Percentiles rank a stretch among this genome's conserved stretches.
These are phyloP conservation scores for Sarcophaga variegata DNA, from an alignment of 2,888 invertebrate species.

Conservation along the genomic window DNA sequence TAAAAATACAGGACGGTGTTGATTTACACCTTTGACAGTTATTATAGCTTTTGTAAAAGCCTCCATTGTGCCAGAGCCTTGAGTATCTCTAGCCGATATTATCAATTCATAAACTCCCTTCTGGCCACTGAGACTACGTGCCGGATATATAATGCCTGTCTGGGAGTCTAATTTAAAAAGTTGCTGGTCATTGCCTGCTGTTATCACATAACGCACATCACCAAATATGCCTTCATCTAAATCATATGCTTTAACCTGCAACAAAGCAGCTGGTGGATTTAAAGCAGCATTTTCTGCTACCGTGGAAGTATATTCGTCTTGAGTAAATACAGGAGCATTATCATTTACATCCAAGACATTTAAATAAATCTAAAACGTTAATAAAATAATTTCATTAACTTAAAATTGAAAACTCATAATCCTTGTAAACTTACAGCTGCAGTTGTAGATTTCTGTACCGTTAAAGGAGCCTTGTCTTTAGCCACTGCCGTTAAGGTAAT, in stretches of 20 bases:
- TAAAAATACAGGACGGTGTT: conserved; percentile 90
- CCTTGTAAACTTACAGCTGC: conserved; percentile 85
- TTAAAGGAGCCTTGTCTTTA: conserved; percentile 89
- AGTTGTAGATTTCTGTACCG: conserved; percentile 87
- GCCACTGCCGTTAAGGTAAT: conserved; percentile 91
- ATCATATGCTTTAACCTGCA: conserved; percentile 92
- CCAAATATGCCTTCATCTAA: conserved; percentile 90
- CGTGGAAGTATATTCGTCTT: conserved; percentile 88
- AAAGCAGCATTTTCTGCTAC: conserved; percentile 92
- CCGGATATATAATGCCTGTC: conserved; percentile 92
- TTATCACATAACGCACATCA: conserved; percentile 88
- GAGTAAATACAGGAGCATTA: conserved; percentile 91
- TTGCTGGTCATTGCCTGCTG: conserved; percentile 86
- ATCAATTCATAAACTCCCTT: conserved; percentile 84
- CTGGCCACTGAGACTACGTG: conserved; percentile 87
- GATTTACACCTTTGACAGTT: conserved; percentile 90
- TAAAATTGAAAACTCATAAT: background rate
- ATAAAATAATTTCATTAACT: background rate
- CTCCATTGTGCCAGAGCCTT: conserved; percentile 85
- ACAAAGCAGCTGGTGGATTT: conserved; percentile 90
- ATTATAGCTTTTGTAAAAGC: conserved; percentile 89
- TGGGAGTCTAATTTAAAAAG: conserved; percentile 88
- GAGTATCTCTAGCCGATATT: conserved; percentile 90
- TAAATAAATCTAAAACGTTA: conserved; percentile 85
- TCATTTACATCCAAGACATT: conserved; percentile 94